phyloP scores from a whole-genome alignment of 2,888 invertebrate species.

The Sceliomorpha sp. region DNA sequence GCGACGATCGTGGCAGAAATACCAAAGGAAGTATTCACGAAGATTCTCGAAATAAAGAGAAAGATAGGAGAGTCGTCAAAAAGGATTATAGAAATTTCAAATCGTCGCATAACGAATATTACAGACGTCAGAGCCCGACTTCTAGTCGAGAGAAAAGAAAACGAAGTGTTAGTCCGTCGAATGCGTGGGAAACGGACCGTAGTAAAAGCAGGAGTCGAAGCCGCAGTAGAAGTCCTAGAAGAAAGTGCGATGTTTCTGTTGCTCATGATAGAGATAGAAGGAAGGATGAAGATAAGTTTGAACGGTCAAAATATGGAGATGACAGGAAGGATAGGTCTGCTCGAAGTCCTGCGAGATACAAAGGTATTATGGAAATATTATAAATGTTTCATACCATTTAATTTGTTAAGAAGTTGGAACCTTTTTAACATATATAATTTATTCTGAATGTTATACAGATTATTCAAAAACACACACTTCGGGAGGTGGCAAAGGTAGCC shows the following conservation, averaged over 20 bases:
- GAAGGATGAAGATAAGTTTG: conserved; percentile 61
- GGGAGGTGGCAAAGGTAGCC: conserved; percentile 58
- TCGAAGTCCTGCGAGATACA: conserved; percentile 67
- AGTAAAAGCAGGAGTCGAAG: conserved; percentile 73
- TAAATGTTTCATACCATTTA: conserved; percentile 2
- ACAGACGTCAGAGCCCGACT: conserved; percentile 64
- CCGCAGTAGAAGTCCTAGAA: conserved; percentile 71
- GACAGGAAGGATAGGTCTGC: conserved; percentile 68
- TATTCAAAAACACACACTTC: conserved; percentile 52
- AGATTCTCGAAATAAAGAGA: conserved; percentile 55
- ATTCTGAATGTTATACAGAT: too few species aligned
- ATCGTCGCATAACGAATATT: conserved; percentile 56
- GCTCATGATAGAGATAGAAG: conserved; percentile 54
- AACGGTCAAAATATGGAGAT: conserved; percentile 56
- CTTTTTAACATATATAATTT: too few species aligned
- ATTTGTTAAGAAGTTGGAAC: conserved; percentile 14
- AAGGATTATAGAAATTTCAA: conserved; percentile 47
- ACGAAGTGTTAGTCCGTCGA: conserved; percentile 64
- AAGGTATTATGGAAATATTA: conserved; percentile 20
- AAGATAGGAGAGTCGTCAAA: conserved; percentile 34
- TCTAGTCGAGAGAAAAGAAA: conserved; percentile 55
- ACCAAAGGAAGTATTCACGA: conserved; percentile 60
- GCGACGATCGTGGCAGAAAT: conserved; percentile 61
- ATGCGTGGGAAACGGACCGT: conserved; percentile 66
- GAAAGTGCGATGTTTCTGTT: conserved; percentile 61